phyloP scores from a whole-genome alignment of 2,113 vertebrate species.

The Spermophilus dauricus region DNA sequence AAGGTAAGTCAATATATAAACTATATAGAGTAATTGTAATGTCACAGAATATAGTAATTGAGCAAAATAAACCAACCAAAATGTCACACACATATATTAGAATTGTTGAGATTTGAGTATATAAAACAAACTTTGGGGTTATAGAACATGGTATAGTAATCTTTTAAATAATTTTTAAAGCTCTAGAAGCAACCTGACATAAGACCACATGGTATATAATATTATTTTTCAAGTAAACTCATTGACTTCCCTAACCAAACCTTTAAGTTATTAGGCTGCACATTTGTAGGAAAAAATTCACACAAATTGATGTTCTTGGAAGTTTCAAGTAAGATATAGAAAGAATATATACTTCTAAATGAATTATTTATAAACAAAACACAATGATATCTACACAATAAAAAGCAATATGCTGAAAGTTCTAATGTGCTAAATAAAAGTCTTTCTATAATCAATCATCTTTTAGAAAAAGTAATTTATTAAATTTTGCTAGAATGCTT shows the following conservation, averaged over 20 bases:
- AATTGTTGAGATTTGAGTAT: background rate
- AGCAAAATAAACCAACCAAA: background rate
- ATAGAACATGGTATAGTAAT: background rate
- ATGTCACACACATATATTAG: background rate
- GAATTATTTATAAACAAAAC: background rate
- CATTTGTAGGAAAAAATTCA: constrained; percentile 3
- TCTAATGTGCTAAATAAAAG: background rate
- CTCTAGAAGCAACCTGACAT: background rate
- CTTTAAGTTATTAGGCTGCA: background rate
- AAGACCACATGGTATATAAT: background rate
- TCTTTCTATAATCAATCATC: background rate
- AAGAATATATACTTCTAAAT: background rate
- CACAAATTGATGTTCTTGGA: background rate
- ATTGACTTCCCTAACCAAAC: background rate
- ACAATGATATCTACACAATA: background rate
- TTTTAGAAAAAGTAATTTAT: background rate
- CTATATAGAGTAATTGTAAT: background rate
- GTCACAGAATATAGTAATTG: background rate
- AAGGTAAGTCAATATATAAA: background rate
- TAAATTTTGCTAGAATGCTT: background rate
- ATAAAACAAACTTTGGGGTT: background rate
- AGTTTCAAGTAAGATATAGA: background rate
- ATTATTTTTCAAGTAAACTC: constrained; percentile 16
- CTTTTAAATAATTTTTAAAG: background rate
- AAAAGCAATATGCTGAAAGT: background rate